Percentiles rank a stretch among this genome's conserved stretches.
Evolutionary conservation across 2,888 invertebrate species (phyloP).

Genomic region (Calameuta filiformis): DNA sequence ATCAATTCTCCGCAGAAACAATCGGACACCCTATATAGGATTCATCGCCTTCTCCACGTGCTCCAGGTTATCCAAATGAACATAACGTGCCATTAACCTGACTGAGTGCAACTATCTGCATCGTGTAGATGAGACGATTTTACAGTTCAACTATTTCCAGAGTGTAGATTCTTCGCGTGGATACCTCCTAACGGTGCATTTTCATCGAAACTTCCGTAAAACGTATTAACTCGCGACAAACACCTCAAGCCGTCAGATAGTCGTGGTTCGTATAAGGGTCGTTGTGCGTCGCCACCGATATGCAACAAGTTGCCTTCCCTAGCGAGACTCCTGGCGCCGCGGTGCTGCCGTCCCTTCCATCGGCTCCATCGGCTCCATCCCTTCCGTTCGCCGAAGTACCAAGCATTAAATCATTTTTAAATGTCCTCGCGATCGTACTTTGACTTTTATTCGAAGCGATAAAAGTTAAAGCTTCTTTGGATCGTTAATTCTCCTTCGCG

Average conservation of each 20-base stretch:
- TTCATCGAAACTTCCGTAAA: slow-evolving; percentile 33
- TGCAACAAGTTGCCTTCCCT: slow-evolving; percentile 61
- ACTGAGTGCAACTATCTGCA: not conserved
- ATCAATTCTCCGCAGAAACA: not conserved
- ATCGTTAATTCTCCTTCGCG: slow-evolving; percentile 13
- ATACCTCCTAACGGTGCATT: not conserved
- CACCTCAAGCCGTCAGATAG: slow-evolving; percentile 33
- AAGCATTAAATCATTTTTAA: slow-evolving; percentile 56
- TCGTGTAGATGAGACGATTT: not conserved
- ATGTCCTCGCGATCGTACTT: slow-evolving; percentile 43
- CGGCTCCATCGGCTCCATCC: slow-evolving; percentile 25
- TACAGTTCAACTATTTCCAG: not conserved
- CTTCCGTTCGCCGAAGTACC: slow-evolving; percentile 22
- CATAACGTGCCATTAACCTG: not conserved
- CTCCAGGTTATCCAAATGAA: not conserved
- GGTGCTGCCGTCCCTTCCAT: slow-evolving; percentile 11
- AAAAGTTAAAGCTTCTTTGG: slow-evolving; percentile 25
- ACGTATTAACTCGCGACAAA: slow-evolving; percentile 42
- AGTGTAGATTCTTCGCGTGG: not conserved
- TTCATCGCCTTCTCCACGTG: not conserved
- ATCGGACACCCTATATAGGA: not conserved
- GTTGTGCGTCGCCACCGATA: slow-evolving; percentile 53
- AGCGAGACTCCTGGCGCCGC: slow-evolving; percentile 1
- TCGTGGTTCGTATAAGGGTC: slow-evolving; percentile 41
- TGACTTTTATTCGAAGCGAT: slow-evolving; percentile 47